A percentile compares a stretch with the other conserved stretches of the same genome.
These are phyloP conservation scores for Melanostigma gelatinosum DNA, from an alignment of 2,113 vertebrate species.

Conservation along the genomic window DNA sequence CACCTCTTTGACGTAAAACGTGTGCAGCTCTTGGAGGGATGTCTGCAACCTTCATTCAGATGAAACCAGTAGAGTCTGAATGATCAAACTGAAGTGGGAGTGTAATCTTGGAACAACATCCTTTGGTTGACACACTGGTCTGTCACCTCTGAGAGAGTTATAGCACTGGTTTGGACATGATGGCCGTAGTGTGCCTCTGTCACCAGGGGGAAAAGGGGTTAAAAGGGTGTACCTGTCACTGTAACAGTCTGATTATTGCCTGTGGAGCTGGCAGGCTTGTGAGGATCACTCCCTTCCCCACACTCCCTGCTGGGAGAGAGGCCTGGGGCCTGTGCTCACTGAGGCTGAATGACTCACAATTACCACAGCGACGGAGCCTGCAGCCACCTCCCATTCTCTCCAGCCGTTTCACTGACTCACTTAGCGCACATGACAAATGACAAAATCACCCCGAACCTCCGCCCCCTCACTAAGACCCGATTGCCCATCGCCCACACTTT, in stretches of 20 bases:
- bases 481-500: slow-evolving; percentile 70
- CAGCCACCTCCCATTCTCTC: slow-evolving; percentile 66
- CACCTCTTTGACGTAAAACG: neutral
- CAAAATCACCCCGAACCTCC: slow-evolving; percentile 66
- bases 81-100: neutral
- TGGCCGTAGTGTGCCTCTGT: slow-evolving; percentile 16
- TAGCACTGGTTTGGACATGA: slow-evolving; percentile 29
- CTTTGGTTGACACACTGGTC: slow-evolving; percentile 4
- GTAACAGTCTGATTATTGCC: slow-evolving; percentile 77
- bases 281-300: slow-evolving; percentile 31
- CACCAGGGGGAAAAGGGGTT: slow-evolving; percentile 45
- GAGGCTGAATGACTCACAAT: slow-evolving; percentile 82
- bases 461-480: slow-evolving; percentile 61
- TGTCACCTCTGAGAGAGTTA: slow-evolving; percentile 32
- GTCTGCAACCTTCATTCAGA: neutral
- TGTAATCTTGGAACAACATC: slow-evolving; percentile 19
- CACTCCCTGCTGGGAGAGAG: slow-evolving; percentile 64
- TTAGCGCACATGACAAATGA: slow-evolving; percentile 74
- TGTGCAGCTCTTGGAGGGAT: neutral
- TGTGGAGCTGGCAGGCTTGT: slow-evolving; percentile 67
- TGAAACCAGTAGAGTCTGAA: neutral
- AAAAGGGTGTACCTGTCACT: slow-evolving; percentile 76
- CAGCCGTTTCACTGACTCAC: slow-evolving; percentile 76
- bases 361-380: slow-evolving; percentile 71
- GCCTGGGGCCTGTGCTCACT: slow-evolving; percentile 71